Evolutionary conservation across 2,113 vertebrate genomes (phyloP), one percentile per base, ranked within the genome.

Genomic region (Redunca redunca): DNA sequence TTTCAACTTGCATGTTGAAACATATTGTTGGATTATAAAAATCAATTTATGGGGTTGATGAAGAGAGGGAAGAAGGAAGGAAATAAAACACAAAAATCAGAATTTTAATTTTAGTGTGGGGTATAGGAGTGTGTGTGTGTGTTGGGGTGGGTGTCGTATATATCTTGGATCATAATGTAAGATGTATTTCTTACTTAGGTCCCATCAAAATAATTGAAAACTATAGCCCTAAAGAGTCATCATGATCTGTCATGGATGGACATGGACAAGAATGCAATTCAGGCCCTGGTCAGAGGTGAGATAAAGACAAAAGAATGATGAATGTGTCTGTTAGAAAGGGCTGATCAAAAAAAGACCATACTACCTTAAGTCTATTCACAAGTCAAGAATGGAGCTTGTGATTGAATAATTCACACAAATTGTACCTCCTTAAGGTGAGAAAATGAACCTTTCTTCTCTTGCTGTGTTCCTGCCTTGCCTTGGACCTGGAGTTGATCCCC

Each of bases 231-330:
- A 86, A 71, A 71, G 94, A 40, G 83, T 95, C 53, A 92, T 94
- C 67, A 67, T 1, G 12, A 17, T 92, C 85, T 91, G 84, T 58
- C 25, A 33, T 77, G 4, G 64, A 71, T 6, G n/a, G 67, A 71
- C n/a, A 71, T 36, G 28, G 53, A 90, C 43, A 57, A 78, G 48
- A 33, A 50, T 92, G 28, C 48, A 83, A 48, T 87, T 77, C 92
- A 90, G 64, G 53, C 16, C 53, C 80, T 85, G 80, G 84, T 40
- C 91, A 36, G 26, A 82, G 4, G 25, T 88, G n/a, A 96, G 19
- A 88, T 93, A 74, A 96, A 88, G 81, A 92, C 28, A 97, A 92
- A 89, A 90, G 50, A 91, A 86, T 43, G 33, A n/a, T 1, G 28
- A n/a, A 30, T 36, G 14, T 91, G 21, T 58, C 36, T 83, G 13